A percentile compares a stretch with the other conserved stretches of the same genome.
phyloP scores from a whole-genome alignment of 2,797 vertebrate species.

The Rachycentron canadum region DNA sequence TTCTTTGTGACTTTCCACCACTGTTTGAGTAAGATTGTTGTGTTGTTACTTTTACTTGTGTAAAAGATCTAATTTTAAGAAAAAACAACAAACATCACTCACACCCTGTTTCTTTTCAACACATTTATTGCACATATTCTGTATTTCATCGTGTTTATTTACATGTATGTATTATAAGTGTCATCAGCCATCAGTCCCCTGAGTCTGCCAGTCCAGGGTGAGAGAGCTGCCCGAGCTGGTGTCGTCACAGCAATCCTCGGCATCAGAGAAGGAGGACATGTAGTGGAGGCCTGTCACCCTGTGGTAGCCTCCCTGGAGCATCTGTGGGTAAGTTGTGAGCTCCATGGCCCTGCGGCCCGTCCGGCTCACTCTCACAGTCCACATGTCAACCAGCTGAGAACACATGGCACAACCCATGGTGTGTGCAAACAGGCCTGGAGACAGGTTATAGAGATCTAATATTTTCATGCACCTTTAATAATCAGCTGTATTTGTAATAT shows the following conservation, averaged over 20 bases:
- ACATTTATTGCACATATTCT: constrained; percentile 36
- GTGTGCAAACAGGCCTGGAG: constrained; percentile 8
- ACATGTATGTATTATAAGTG: not conserved
- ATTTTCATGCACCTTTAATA: constrained; percentile 7
- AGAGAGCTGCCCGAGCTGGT: constrained; percentile 70
- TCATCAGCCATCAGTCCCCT: constrained; percentile 71
- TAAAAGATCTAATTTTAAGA: not conserved
- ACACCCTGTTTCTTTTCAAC: not conserved
- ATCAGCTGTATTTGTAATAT: not conserved
- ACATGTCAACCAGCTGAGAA: constrained; percentile 82
- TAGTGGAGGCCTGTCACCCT: constrained; percentile 79
- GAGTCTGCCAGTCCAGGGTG: constrained; percentile 71
- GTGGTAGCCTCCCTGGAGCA: constrained; percentile 74
- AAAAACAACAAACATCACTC: constrained; percentile 8
- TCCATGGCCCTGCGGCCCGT: constrained; percentile 73
- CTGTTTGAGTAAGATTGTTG: not conserved
- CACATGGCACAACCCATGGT: constrained; percentile 81
- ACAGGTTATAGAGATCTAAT: constrained; percentile 21
- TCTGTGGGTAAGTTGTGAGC: constrained; percentile 73
- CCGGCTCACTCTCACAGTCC: constrained; percentile 66
- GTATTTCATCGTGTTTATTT: constrained; percentile 9
- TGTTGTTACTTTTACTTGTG: not conserved
- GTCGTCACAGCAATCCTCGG: constrained; percentile 80
- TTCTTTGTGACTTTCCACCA: not conserved
- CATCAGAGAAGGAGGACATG: constrained; percentile 81